Base-by-base conservation (phyloP, 1,140 invertebrate species). In the Scylla paramamosain region DNA sequence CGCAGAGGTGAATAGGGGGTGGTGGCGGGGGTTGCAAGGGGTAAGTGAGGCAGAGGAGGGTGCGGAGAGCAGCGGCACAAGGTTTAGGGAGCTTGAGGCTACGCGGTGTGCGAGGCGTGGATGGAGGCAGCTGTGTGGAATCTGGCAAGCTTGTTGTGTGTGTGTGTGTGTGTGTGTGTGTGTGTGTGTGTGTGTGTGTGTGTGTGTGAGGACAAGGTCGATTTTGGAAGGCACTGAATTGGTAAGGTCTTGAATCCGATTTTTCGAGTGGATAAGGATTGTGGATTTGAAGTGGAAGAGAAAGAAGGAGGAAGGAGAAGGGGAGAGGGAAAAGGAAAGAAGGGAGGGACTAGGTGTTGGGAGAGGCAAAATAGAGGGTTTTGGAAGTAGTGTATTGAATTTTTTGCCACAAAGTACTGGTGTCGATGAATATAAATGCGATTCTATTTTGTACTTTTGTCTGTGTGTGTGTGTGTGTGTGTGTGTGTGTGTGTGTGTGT, bases 401-500 rank as follows among this genome's bases (percentile, higher is more conserved):
- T 77, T 77, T 39, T 77, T 77, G 67, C 67, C 8, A n/a, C 67
- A 77, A 77, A 77, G 67, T n/a, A 77, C 67, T 77, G 67, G 67
- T 77, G 67, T 77, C 67, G n/a, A 77, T 77, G 67, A 77, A 77
- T 77, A 77, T n/a, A 77, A n/a, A 77, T 77, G 67, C 25, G 67
- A 77, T 77, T 77, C 25, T 77, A 77, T 77, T 77, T 77, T n/a
- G 7, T 77, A n/a, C 10, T 77, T 77, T 0, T 77, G 67, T n/a
- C 7, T 77, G 67, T 77, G 25, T 77, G 67, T 77, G n/a, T 77
- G 0, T 12, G 52, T 39, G 39, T 39, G 39, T 39, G 39, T 39
- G 39, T 39, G 39, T 39, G 39, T 39, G 39, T 39, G 39, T 39
- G 39, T 39, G 39, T 39, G 39, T 39, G 39, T 39, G 39, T 39